These are phyloP conservation scores for Tineola bisselliella DNA, from an alignment of 2,888 invertebrate species.

Conservation along the genomic window DNA sequence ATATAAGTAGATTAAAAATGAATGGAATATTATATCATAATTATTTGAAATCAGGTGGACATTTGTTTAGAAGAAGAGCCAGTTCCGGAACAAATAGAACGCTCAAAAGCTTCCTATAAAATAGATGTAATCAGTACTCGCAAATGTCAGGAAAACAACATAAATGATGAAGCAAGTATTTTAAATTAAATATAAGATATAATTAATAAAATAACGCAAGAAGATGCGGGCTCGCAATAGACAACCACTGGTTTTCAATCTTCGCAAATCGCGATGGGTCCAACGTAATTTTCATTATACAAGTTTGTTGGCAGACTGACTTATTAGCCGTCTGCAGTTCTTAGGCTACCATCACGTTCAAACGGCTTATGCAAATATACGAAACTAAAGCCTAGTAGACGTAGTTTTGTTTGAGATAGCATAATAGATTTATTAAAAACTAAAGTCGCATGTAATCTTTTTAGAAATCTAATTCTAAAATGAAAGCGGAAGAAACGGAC, in stretches of 20 bases:
- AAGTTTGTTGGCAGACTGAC: too few relatives aligned
- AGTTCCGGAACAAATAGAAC: conserved; percentile 36
- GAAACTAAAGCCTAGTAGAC: too few relatives aligned
- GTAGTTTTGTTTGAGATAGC: neutral
- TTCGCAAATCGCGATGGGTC: too few relatives aligned
- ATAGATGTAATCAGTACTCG: conserved; percentile 31
- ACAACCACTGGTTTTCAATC: too few relatives aligned
- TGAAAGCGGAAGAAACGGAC: neutral
- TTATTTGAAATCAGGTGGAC: conserved; percentile 15
- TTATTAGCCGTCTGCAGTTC: too few relatives aligned
- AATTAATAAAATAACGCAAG: neutral
- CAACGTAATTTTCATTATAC: too few relatives aligned
- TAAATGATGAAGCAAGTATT: neutral
- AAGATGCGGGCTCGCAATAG: neutral
- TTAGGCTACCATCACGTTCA: too few relatives aligned
- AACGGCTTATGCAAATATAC: too few relatives aligned
- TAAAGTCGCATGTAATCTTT: neutral
- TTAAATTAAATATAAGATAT: neutral
- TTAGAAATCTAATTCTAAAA: neutral
- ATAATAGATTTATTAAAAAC: neutral
- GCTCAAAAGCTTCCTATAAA: conserved; percentile 42
- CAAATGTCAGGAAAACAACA: neutral
- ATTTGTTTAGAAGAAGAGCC: conserved; percentile 26
- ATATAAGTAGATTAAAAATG: too few relatives aligned
- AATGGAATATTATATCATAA: too few relatives aligned